phyloP scores from a whole-genome alignment of 2,113 vertebrate genomes.

The Typhlomys cinereus region DNA sequence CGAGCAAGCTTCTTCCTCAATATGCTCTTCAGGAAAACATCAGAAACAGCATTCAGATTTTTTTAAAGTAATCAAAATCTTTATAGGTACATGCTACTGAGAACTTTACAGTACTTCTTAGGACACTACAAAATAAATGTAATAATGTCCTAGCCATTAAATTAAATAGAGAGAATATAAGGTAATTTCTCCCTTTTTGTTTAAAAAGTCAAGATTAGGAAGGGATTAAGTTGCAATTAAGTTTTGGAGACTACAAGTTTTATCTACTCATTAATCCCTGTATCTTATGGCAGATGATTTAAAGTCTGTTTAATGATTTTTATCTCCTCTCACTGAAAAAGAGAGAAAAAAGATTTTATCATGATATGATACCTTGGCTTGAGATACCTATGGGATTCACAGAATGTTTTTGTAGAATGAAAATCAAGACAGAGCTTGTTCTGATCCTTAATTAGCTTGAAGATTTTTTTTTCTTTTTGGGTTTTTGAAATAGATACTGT shows the following conservation, averaged over 20 bases:
- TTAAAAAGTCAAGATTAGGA: conserved; percentile 1
- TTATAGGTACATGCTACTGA: neutral
- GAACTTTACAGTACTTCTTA: neutral
- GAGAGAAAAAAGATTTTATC: neutral
- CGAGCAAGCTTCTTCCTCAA: neutral
- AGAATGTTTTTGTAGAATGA: neutral
- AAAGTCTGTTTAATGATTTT: neutral
- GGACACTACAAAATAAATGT: conserved; percentile 14
- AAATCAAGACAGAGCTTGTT: neutral
- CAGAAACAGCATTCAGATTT: neutral
- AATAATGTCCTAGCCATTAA: neutral
- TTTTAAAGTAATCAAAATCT: neutral
- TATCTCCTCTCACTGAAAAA: neutral
- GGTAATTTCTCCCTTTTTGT: neutral
- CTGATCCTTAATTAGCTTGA: no score
- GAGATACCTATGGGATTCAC: neutral
- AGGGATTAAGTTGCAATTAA: neutral
- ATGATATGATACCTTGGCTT: neutral
- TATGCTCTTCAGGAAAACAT: neutral
- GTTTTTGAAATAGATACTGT: no score
- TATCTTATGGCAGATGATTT: neutral
- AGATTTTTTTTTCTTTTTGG: no score
- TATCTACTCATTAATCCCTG: neutral
- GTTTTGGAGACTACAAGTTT: neutral
- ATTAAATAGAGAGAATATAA: neutral